Evolutionary conservation across 2,797 vertebrate species (phyloP).

Genomic region (Lutjanus campechanus): DNA sequence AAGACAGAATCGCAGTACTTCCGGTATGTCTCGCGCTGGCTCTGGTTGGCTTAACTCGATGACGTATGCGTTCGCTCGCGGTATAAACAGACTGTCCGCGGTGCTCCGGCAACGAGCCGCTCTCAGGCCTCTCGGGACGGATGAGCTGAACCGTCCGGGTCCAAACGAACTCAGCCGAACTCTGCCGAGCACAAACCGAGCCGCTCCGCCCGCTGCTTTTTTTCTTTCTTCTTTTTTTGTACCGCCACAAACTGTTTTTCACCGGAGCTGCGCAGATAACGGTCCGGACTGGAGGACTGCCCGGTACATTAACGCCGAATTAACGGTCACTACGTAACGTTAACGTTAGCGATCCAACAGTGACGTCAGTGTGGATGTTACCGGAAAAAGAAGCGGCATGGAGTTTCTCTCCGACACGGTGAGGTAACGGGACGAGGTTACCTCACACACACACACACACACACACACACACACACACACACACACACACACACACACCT

Average conservation of each 20-base stretch:
- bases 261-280: slow-evolving; percentile 7
- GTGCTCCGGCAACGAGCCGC: neutral
- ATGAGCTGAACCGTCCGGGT: neutral
- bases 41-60: neutral
- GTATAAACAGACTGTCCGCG: slow-evolving; percentile 50
- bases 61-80: slow-evolving; percentile 39
- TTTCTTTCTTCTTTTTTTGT: neutral
- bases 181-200: neutral
- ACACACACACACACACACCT: neutral
- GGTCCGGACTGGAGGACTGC: slow-evolving; percentile 14
- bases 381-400: slow-evolving; percentile 34
- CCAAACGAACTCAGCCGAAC: rapidly evolving
- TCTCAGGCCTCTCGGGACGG: neutral
- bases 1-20: neutral
- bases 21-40: neutral
- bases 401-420: slow-evolving; percentile 30
- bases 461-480: neutral
- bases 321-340: too few relatives aligned
- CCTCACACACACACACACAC: slow-evolving; percentile 5
- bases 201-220: neutral
- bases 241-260: neutral
- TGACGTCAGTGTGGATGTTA: slow-evolving; percentile 14
- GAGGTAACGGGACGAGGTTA: slow-evolving; percentile 57
- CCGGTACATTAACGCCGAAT: slow-evolving; percentile 1
- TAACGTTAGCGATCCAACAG: too few relatives aligned